A percentile compares a stretch with the other conserved stretches of the same genome.
phyloP scores from a whole-genome alignment of 2,888 invertebrate genomes.

The Argyresthia albistria region DNA sequence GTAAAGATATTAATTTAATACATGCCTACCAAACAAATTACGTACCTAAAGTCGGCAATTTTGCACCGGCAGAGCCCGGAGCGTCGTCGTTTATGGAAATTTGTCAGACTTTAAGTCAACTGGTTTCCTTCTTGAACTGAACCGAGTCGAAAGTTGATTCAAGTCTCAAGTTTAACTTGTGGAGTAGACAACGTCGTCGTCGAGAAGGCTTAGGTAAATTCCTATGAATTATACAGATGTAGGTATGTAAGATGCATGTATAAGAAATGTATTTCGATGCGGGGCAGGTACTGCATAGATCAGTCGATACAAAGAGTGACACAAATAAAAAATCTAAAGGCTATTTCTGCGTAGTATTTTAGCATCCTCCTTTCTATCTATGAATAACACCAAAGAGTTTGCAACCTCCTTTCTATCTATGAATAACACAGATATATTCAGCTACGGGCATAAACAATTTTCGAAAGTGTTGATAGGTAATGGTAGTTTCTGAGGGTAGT shows the following conservation, averaged over 20 bases:
- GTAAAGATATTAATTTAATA: neutral
- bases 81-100: constrained; percentile 11
- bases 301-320: neutral
- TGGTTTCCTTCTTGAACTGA: constrained; percentile 5
- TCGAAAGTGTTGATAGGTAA: too few relatives aligned
- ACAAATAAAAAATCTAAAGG: neutral
- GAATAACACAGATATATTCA: too few relatives aligned
- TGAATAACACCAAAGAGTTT: neutral
- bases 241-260: neutral
- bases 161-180: neutral
- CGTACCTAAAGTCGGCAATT: neutral
- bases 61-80: neutral
- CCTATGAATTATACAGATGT: neutral
- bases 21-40: neutral
- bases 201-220: neutral
- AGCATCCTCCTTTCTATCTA: neutral
- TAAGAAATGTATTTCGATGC: neutral
- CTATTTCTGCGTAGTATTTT: neutral
- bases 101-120: constrained; percentile 8
- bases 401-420: too few relatives aligned
- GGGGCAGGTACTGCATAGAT: neutral
- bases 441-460: too few relatives aligned
- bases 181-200: neutral
- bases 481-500: too few relatives aligned
- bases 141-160: constrained; percentile 2